Evolutionary conservation across 2,113 vertebrate species (phyloP), one percentile per base, ranked within the genome.

Genomic region (Sisor rabdophorus): DNA sequence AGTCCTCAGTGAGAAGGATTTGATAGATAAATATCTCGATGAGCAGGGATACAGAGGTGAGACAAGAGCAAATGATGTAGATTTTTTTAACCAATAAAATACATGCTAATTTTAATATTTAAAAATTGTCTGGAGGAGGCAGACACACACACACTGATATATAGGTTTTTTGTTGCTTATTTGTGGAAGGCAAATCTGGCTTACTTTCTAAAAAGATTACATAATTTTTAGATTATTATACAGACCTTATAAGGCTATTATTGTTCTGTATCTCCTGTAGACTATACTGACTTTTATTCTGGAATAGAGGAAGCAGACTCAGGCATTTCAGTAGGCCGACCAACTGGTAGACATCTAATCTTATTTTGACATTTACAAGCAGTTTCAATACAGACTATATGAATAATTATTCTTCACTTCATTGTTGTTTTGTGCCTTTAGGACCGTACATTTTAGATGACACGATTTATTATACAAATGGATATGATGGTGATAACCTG

Each of bases 281-380:
- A 88, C 61, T 87, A 86, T 86, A 86, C 85, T 3, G 73, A 85
- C 67, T 61, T 77, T 72, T 80, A 83, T 73, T 71, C 83, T 68
- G 68, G 82, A 10, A 75, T 91, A 60, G 85, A 93, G 63, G 94
- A 95, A 84, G 93, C 89, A 76, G 86, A 89, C 12, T 71, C 87
- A 11, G 89, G 86, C 15, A 61, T 75, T 19, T 87, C 89, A 67
- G 81, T 84, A 28, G 89, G 90, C 47, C 85, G 91, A 84, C 84
- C 71, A n/a, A 86, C 77, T 85, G 89, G 90, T 91, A 80, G 7
- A 65, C n/a, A 54, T 32, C 17, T 17, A 48, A 2, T 47, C 17
- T 56, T 2, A 1, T 77, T 77, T 77, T 22, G 47, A 60, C 40
- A 52, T 59, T 59, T 40, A 73, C 12, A 30, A 20, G 55, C 26